These are phyloP conservation scores for Astyanax mexicanus DNA, from an alignment of 2,797 vertebrate genomes.

Conservation along the genomic window DNA sequence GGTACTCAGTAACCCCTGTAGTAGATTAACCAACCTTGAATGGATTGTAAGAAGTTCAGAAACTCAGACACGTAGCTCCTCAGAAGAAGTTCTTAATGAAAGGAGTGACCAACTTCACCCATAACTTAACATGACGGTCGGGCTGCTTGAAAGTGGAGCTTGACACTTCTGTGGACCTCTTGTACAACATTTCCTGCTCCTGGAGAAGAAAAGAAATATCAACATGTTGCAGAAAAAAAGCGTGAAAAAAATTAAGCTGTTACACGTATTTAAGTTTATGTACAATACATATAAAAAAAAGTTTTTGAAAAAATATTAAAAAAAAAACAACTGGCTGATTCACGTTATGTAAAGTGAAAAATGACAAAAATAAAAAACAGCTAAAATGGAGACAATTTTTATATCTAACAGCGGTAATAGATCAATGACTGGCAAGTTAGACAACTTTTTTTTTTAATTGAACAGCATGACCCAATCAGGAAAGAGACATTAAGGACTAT, in stretches of 20 bases:
- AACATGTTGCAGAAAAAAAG: not conserved
- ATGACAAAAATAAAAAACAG: no score
- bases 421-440: no score
- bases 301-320: no score
- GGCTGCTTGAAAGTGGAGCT: constrained; percentile 88
- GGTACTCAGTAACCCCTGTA: not conserved
- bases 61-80: constrained; percentile 45
- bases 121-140: constrained; percentile 89
- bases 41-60: constrained; percentile 7
- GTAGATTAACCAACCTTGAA: constrained; percentile 10
- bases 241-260: not conserved
- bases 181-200: constrained; percentile 93
- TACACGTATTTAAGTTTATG: no score
- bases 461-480: no score
- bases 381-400: no score
- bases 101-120: constrained; percentile 95
- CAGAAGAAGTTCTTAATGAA: constrained; percentile 99
- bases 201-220: constrained; percentile 58
- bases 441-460: no score
- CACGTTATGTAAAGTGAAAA: no score
- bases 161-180: constrained; percentile 83
- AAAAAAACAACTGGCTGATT: no score
- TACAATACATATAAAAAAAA: no score
- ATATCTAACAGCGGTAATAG: no score
- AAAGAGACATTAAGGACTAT: no score